Base-by-base conservation (phyloP, 2,888 invertebrate species). In the Furcula furcula region DNA sequence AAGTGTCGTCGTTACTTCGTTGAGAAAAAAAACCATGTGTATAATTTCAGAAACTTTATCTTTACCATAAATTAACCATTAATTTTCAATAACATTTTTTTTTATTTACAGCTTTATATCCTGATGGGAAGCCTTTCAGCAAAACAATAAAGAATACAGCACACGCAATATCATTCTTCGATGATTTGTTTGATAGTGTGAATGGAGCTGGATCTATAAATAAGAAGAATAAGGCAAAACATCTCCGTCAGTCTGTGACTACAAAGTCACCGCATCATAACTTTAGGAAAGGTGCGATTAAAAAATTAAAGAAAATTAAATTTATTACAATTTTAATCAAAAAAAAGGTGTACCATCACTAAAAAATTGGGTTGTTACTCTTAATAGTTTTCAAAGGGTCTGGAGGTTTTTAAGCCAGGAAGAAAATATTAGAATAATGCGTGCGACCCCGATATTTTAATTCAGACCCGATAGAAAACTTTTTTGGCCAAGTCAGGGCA, bases 361-460 rank as follows among this genome's bases (percentile, higher is more conserved):
- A 7, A 26, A 26, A 26, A 26, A 26, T 14, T 26, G 14, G 26
- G 5, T 14, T 3, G 2, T 3, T 14, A 26, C 26, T 14, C 14
- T 25, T 1, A 25, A 26, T 14, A 26, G 26, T 14, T 14, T 14
- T 1, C 11, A 26, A 26, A 3, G 14, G 12, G 7, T 26, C 7
- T 25, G 25, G 25, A 7, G 3, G 4, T 12, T 6, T 14, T 26
- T 26, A n/a, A 13, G n/a, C n/a, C n/a, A n/a, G 1, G 14, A 14
- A 26, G 14, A 26, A 26, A 26, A 26, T n/a, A n/a, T 23, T 13
- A 31, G 16, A 31, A 31, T 23, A 14, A 23, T 31, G 31, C 7
- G 16, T 31, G 31, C 7, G 16, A 10, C 31, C 12, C 2, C 23
- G 12, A 5, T 31, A 23, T 11, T 31, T 23, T 3, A 31, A 31